These are phyloP conservation scores for Galago senegalensis DNA, from an alignment of 2,797 vertebrate genomes.

Conservation along the genomic window DNA sequence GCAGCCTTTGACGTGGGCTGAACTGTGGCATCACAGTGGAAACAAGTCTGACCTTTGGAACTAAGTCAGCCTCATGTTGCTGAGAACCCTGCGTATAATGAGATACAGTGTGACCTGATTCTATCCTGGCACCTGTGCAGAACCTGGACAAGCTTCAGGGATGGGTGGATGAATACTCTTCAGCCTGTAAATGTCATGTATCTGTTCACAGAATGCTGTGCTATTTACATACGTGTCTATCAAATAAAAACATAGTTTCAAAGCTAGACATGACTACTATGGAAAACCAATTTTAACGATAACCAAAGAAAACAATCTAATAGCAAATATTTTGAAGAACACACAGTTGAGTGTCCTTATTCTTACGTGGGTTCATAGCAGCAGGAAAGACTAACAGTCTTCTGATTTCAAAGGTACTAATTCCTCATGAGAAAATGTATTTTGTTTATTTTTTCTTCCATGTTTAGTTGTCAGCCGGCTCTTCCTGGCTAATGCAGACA, in stretches of 20 bases:
- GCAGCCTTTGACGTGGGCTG: too few species aligned
- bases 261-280: background rate
- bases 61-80: fast-evolving
- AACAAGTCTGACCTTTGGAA: too few species aligned
- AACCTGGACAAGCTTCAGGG: fast-evolving
- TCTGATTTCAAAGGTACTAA: background rate
- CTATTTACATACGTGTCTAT: fast-evolving
- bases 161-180: fast-evolving
- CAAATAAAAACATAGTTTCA: background rate
- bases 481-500: background rate
- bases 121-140: fast-evolving
- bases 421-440: background rate
- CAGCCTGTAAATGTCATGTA: fast-evolving
- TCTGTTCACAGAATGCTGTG: fast-evolving
- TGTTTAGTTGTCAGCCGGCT: background rate
- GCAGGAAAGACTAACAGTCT: background rate
- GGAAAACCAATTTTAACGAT: background rate
- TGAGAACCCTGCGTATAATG: too few species aligned
- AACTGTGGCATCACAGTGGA: fast-evolving
- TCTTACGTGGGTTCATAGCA: background rate
- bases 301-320: background rate
- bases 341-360: too few species aligned
- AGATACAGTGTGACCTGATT: background rate
- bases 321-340: fast-evolving
- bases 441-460: background rate